phyloP scores from a whole-genome alignment of 2,113 vertebrate species.

The Catharus bicknelli region DNA sequence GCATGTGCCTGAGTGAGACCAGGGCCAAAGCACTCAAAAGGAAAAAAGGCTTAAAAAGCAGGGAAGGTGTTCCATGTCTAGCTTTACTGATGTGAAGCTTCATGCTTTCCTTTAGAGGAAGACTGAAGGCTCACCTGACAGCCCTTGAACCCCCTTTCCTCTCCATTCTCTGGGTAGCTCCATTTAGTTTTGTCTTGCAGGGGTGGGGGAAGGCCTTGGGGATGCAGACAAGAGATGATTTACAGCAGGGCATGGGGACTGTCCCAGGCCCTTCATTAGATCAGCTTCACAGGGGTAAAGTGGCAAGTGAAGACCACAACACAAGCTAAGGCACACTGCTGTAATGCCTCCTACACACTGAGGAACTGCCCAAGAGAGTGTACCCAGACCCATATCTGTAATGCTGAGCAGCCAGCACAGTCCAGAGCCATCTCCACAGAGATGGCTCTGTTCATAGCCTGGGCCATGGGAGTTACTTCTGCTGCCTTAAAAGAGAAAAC shows the following conservation, averaged over 20 bases:
- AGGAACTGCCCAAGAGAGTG: rapidly evolving
- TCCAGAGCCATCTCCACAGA: not conserved
- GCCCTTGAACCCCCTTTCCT: not conserved
- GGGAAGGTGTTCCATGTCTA: not conserved
- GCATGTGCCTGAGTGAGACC: not conserved
- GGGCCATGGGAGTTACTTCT: not conserved
- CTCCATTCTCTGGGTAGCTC: rapidly evolving
- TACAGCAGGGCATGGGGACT: not conserved
- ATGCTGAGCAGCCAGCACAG: not conserved
- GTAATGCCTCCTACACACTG: not conserved
- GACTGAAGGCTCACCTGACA: not conserved
- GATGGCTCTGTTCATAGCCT: not conserved
- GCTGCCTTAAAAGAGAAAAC: not conserved
- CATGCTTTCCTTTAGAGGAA: not conserved
- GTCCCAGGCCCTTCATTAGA: not conserved
- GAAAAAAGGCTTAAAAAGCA: not conserved
- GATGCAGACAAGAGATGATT: not conserved
- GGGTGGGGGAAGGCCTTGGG: not conserved
- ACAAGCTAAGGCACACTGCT: not conserved
- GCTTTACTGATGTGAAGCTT: not conserved
- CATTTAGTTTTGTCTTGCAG: not conserved
- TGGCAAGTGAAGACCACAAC: not conserved
- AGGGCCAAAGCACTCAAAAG: not conserved
- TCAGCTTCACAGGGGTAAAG: not conserved
- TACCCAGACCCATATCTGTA: not conserved